Percentiles rank a stretch among this genome's conserved stretches.
These are phyloP conservation scores for Ficedula albicollis DNA, from an alignment of 2,797 vertebrate species.

Conservation along the genomic window DNA sequence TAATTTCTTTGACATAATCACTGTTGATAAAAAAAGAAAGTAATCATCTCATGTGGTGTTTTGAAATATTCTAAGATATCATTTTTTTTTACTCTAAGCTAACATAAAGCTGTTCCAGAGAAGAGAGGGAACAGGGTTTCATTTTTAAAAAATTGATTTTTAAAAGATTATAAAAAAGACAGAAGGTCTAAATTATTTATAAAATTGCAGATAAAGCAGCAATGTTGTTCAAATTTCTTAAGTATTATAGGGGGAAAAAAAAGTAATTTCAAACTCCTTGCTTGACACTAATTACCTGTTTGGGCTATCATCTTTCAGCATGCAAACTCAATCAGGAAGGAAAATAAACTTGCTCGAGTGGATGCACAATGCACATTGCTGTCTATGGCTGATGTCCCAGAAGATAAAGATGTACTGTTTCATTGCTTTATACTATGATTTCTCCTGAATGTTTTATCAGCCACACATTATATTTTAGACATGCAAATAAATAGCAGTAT, in stretches of 20 bases:
- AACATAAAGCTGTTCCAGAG: neutral
- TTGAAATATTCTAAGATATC: neutral
- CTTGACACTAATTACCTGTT: neutral
- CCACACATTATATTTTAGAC: neutral
- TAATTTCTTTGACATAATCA: neutral
- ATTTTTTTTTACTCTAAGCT: neutral
- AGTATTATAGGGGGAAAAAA: neutral
- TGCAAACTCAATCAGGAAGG: neutral
- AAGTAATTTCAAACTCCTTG: neutral
- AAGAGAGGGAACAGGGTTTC: neutral
- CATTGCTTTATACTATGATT: neutral
- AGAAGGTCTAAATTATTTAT: neutral
- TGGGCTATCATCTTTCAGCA: neutral
- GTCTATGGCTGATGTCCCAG: neutral
- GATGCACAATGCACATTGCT: neutral
- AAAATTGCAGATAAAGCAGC: neutral
- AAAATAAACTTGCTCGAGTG: neutral
- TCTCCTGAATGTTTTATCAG: slow-evolving; percentile 6
- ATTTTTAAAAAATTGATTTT: neutral
- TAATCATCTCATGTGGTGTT: neutral
- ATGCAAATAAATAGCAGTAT: neutral
- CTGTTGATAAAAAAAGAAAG: neutral
- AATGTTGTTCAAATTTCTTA: neutral
- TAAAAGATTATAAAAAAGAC: neutral
- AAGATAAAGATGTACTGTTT: neutral